These are phyloP conservation scores for Thymelicus lineola DNA, from an alignment of 2,888 invertebrate genomes.

Conservation along the genomic window DNA sequence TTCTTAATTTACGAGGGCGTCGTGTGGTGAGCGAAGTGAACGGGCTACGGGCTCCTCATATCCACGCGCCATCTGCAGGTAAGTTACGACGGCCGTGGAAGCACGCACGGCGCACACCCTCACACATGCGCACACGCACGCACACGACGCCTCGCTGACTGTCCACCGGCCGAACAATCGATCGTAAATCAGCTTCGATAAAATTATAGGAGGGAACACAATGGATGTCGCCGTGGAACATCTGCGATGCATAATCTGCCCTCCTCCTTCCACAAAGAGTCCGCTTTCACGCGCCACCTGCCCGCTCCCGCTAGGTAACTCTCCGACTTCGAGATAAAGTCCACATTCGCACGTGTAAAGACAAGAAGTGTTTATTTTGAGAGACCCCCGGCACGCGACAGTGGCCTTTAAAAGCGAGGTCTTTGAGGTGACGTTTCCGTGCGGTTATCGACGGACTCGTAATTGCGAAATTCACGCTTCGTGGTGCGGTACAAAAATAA, in stretches of 20 bases:
- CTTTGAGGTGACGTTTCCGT: slow-evolving; percentile 64
- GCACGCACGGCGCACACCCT: slow-evolving; percentile 61
- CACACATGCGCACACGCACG: slow-evolving; percentile 70
- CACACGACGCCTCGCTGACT: slow-evolving; percentile 71
- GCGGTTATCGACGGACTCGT: slow-evolving; percentile 59
- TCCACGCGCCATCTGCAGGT: slow-evolving; percentile 80
- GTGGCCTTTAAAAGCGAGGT: slow-evolving; percentile 57
- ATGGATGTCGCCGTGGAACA: slow-evolving; percentile 73
- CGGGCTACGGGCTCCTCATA: slow-evolving; percentile 52
- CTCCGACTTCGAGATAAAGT: slow-evolving; percentile 81
- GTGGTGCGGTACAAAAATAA: slow-evolving; percentile 85
- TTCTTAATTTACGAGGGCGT: slow-evolving; percentile 80
- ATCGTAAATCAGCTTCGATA: slow-evolving; percentile 85
- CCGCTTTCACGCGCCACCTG: slow-evolving; percentile 73
- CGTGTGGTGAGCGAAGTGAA: slow-evolving; percentile 59
- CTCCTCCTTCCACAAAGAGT: slow-evolving; percentile 73
- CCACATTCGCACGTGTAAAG: slow-evolving; percentile 80
- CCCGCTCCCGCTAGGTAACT: slow-evolving; percentile 58
- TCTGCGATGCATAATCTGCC: slow-evolving; percentile 73
- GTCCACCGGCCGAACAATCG: slow-evolving; percentile 83
- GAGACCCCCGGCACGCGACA: slow-evolving; percentile 61
- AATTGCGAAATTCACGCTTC: slow-evolving; percentile 85
- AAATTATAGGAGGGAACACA: slow-evolving; percentile 85
- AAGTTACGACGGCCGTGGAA: slow-evolving; percentile 55
- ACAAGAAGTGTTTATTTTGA: slow-evolving; percentile 83